Evolutionary conservation across 2,113 vertebrate genomes (phyloP).

Genomic region (Bujurquina vittata): DNA sequence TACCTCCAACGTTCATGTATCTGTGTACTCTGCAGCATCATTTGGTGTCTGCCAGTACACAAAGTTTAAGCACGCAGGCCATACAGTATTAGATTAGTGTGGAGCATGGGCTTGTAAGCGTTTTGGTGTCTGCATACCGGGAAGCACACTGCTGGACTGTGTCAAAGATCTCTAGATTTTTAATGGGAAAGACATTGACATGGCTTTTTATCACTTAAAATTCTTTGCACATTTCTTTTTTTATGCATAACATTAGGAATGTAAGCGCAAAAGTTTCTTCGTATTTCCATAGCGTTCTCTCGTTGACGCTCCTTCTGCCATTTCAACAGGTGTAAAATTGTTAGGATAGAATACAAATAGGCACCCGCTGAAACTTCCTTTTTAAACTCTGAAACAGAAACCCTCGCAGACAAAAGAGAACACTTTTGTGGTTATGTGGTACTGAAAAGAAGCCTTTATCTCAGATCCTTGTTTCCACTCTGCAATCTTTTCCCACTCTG

Average conservation of each 20-base stretch:
- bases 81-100: slow-evolving; percentile 34
- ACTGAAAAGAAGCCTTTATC: slow-evolving; percentile 46
- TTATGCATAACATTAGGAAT: background rate
- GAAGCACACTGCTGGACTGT: slow-evolving; percentile 22
- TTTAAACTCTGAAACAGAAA: slow-evolving; percentile 33
- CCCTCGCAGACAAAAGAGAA: slow-evolving; percentile 28
- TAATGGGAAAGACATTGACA: background rate
- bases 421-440: slow-evolving; percentile 19
- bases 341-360: background rate
- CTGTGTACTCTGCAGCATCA: slow-evolving; percentile 16
- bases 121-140: slow-evolving; percentile 28
- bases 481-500: slow-evolving; percentile 22
- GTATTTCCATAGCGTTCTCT: background rate
- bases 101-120: slow-evolving; percentile 3
- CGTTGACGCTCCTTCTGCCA: background rate
- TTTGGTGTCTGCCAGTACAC: slow-evolving; percentile 32
- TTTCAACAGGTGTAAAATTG: slow-evolving; percentile 24
- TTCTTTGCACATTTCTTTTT: background rate
- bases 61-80: slow-evolving; percentile 7
- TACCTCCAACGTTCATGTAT: background rate
- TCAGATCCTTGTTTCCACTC: slow-evolving; percentile 23
- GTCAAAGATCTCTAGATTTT: slow-evolving; percentile 13
- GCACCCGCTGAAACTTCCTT: slow-evolving; percentile 6
- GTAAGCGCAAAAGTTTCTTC: background rate
- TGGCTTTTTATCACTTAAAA: background rate